Evolutionary conservation across 1,140 invertebrate species (phyloP).

Genomic region (Aleiodes sp.): DNA sequence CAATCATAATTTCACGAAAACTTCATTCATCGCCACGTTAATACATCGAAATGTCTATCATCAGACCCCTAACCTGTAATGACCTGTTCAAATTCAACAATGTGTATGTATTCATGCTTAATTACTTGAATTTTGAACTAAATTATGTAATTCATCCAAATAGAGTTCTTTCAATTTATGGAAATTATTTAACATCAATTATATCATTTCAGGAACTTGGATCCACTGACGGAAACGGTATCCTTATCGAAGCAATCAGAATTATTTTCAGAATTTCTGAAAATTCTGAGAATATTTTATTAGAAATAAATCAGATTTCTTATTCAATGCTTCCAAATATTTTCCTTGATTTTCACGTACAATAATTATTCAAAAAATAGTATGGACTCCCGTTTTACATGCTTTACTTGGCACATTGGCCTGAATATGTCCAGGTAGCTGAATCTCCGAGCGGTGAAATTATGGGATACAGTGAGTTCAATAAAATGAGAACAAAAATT

Average conservation of each 20-base stretch:
- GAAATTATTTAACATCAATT: not conserved
- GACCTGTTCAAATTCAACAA: slow-evolving; percentile 97
- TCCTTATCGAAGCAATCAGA: slow-evolving; percentile 62
- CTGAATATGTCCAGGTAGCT: slow-evolving; percentile 98
- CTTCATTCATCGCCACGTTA: no score
- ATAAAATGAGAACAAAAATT: not conserved
- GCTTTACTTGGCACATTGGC: slow-evolving; percentile 97
- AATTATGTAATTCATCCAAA: not conserved
- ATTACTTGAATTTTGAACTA: no score
- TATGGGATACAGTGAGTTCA: slow-evolving; percentile 99
- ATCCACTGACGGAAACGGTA: slow-evolving; percentile 95
- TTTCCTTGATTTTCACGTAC: slow-evolving; percentile 13
- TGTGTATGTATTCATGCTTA: slow-evolving; percentile 85
- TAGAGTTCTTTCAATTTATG: not conserved
- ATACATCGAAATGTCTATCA: slow-evolving; percentile 85
- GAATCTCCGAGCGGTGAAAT: slow-evolving; percentile 95
- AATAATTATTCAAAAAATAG: slow-evolving; percentile 59
- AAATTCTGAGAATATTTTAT: not conserved
- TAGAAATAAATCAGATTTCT: no score
- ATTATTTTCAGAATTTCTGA: not conserved
- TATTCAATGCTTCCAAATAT: not conserved
- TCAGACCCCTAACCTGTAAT: slow-evolving; percentile 91
- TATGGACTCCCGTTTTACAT: slow-evolving; percentile 98
- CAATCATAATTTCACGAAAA: no score
- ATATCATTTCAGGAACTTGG: slow-evolving; percentile 84